Conservation (phyloP, 2,113 vertebrate species). For the Phyllostomus discolor region DNA sequence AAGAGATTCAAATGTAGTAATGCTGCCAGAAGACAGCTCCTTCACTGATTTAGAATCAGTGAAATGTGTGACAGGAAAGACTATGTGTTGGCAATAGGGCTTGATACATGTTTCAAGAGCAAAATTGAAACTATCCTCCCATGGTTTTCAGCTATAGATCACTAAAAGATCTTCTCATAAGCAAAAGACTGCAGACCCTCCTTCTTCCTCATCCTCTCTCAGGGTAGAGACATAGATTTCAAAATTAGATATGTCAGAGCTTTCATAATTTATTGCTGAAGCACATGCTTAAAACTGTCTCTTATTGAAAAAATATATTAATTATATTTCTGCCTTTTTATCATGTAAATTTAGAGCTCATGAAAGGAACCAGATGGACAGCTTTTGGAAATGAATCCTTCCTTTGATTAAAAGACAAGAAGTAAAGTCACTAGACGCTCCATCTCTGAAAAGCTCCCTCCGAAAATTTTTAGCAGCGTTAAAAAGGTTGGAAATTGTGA, state of each 20-base stretch:
- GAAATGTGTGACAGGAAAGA: conserved; percentile 75
- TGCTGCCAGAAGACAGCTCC: conserved; percentile 69
- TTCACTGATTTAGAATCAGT: conserved; percentile 71
- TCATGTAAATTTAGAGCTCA: conserved; percentile 67
- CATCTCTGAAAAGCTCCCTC: conserved; percentile 26
- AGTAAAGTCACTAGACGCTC: conserved; percentile 23
- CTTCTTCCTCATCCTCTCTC: not conserved
- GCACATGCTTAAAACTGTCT: conserved; percentile 51
- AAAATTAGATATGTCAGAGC: conserved; percentile 60
- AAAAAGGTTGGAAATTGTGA: not conserved
- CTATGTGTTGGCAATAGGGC: conserved; percentile 62
- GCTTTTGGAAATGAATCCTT: conserved; percentile 45
- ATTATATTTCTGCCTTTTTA: conserved; percentile 53
- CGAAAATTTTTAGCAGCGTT: conserved; percentile 9
- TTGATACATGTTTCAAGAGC: conserved; percentile 70
- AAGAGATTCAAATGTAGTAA: conserved; percentile 43
- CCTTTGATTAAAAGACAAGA: conserved; percentile 52
- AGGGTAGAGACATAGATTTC: conserved; percentile 23
- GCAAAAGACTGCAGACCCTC: conserved; percentile 22
- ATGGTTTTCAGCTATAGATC: conserved; percentile 45
- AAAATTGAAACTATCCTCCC: conserved; percentile 61
- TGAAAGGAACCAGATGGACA: conserved; percentile 61
- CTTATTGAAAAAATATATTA: conserved; percentile 59
- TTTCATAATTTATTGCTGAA: conserved; percentile 58
- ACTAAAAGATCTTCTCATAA: not conserved